Conservation (phyloP, 2,113 vertebrate species). For the Oreochromis spilurus region DNA sequence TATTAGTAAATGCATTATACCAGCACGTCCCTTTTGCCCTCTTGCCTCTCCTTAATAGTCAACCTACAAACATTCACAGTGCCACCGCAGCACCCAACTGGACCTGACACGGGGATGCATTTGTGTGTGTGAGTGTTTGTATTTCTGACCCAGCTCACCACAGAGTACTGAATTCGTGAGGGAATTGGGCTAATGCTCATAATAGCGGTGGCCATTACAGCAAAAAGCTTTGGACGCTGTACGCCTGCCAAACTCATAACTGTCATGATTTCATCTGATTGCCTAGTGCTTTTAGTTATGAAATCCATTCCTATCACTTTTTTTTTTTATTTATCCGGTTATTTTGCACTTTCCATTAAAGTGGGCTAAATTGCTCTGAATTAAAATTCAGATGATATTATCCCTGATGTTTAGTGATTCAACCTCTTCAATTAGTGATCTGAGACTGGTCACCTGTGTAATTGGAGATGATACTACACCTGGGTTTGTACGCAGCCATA, state of each 20-base stretch:
- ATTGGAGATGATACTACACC: constrained; percentile 24
- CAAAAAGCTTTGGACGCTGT: constrained; percentile 61
- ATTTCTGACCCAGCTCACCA: constrained; percentile 45
- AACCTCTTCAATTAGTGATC: constrained; percentile 54
- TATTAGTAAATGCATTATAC: constrained; percentile 76
- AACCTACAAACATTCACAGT: constrained; percentile 56
- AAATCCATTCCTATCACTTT: constrained; percentile 43
- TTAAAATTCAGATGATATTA: constrained; percentile 49
- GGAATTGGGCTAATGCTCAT: constrained; percentile 69
- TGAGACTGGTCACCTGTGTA: constrained; percentile 27
- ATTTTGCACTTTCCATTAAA: constrained; percentile 50
- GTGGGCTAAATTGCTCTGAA: constrained; percentile 48
- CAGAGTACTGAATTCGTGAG: constrained; percentile 45
- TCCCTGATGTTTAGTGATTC: constrained; percentile 44
- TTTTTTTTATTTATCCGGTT: constrained; percentile 50
- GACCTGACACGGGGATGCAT: constrained; percentile 38
- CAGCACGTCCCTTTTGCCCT: constrained; percentile 65
- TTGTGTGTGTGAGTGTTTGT: constrained; percentile 23
- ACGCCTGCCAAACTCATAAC: constrained; percentile 52
- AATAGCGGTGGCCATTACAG: constrained; percentile 63
- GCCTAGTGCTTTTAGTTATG: constrained; percentile 61
- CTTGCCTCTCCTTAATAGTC: constrained; percentile 49
- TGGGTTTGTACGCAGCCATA: not conserved
- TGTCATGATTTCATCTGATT: constrained; percentile 56
- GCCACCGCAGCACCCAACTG: constrained; percentile 27